Evolutionary conservation across 2,797 vertebrate genomes (phyloP).

Genomic region (Ataeniobius toweri): DNA sequence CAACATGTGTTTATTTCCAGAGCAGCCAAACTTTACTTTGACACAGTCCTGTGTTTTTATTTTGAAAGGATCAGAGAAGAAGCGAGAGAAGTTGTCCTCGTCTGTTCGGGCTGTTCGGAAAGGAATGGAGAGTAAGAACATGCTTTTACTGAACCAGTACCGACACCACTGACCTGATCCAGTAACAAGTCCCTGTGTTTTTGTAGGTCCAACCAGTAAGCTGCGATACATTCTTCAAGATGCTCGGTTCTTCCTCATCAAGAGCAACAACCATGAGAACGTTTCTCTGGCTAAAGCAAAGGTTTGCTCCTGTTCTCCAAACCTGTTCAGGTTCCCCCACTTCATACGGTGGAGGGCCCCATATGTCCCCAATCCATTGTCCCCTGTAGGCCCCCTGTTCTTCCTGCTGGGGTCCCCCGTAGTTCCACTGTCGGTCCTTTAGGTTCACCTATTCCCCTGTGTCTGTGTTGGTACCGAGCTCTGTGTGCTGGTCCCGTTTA

Average conservation of each 20-base stretch:
- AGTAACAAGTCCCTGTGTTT: not conserved
- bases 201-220: conserved; percentile 91
- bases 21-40: not conserved
- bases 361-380: too few relatives aligned
- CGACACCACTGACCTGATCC: not conserved
- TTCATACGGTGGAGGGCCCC: too few relatives aligned
- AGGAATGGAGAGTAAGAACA: conserved; percentile 80
- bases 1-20: not conserved
- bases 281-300: conserved; percentile 98
- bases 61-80: conserved; percentile 94
- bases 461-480: too few relatives aligned
- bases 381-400: not conserved
- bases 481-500: too few relatives aligned
- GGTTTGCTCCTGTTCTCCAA: conserved; percentile 68
- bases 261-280: conserved; percentile 99
- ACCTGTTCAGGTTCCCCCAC: too few relatives aligned
- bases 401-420: too few relatives aligned
- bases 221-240: conserved; percentile 95
- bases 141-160: not conserved
- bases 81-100: conserved; percentile 97
- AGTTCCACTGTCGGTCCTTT: too few relatives aligned
- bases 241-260: conserved; percentile 96
- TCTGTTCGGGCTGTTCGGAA: conserved; percentile 97
- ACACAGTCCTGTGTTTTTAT: conserved; percentile 10
- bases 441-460: too few relatives aligned